Evolutionary conservation across 2,888 invertebrate genomes (phyloP).

Genomic region (Habrosyne pyritoides): DNA sequence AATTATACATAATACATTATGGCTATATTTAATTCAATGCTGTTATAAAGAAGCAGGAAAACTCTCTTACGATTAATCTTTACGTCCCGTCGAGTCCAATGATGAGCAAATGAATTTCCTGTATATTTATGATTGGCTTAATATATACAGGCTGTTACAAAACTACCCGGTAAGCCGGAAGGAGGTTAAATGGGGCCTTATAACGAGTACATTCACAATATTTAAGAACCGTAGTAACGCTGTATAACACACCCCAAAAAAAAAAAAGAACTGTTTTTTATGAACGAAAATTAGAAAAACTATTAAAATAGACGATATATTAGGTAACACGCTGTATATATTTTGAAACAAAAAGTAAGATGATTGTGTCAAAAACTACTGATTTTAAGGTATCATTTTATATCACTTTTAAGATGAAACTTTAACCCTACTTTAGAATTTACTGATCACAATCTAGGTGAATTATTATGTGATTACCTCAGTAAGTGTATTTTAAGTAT

Average conservation of each 20-base stretch:
- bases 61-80: background rate
- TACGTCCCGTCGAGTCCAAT: background rate
- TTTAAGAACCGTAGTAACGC: too few species aligned
- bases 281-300: too few species aligned
- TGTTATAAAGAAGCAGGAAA: conserved; percentile 1
- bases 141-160: background rate
- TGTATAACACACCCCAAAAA: too few species aligned
- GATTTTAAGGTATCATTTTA: background rate
- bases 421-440: background rate
- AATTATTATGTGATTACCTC: background rate
- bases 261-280: too few species aligned
- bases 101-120: background rate
- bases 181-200: too few species aligned
- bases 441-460: background rate
- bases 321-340: too few species aligned
- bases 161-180: too few species aligned
- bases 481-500: background rate
- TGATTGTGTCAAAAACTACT: background rate
- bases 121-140: background rate
- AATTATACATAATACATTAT: background rate
- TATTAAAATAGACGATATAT: too few species aligned
- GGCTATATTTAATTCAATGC: background rate
- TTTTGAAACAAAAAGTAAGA: background rate
- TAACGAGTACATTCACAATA: too few species aligned
- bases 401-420: too few species aligned